Conservation (phyloP, 1,140 invertebrate species). For the Zaprionus capensis region DNA sequence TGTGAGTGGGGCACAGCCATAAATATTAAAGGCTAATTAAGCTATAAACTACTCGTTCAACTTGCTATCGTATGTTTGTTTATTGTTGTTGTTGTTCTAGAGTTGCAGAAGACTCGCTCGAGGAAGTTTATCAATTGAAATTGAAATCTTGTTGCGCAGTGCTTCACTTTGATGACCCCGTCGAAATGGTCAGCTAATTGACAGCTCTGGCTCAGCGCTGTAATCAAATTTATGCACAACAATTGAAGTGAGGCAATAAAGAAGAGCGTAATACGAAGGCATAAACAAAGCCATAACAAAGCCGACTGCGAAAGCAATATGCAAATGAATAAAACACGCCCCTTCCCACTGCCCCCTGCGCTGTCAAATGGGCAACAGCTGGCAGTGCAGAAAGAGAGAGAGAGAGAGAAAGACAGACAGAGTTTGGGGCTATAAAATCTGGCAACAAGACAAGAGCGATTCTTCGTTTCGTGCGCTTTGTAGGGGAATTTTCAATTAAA, state of each 20-base stretch:
- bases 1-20: conserved; percentile 9
- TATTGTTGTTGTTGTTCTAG: not conserved
- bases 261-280: conserved; percentile 64
- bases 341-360: not conserved
- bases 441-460: not conserved
- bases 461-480: conserved; percentile 46
- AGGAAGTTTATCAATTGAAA: not conserved
- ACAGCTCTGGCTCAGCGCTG: conserved; percentile 50
- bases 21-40: conserved; percentile 61
- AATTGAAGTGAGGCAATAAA: conserved; percentile 75
- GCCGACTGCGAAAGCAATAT: conserved; percentile 74
- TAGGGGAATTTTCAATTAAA: conserved; percentile 81
- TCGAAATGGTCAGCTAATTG: conserved; percentile 61
- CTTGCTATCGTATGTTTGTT: no score
- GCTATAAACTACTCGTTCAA: not conserved
- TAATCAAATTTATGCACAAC: conserved; percentile 77
- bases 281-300: conserved; percentile 80
- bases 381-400: not conserved
- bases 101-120: conserved; percentile 29
- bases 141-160: not conserved
- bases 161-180: not conserved
- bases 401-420: not conserved
- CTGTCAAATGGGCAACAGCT: conserved; percentile 79
- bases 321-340: conserved; percentile 73
- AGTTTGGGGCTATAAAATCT: not conserved